Evolutionary conservation across 1,140 invertebrate species (phyloP), one percentile per base, ranked within the genome.

Genomic region (Maconellicoccus hirsutus): DNA sequence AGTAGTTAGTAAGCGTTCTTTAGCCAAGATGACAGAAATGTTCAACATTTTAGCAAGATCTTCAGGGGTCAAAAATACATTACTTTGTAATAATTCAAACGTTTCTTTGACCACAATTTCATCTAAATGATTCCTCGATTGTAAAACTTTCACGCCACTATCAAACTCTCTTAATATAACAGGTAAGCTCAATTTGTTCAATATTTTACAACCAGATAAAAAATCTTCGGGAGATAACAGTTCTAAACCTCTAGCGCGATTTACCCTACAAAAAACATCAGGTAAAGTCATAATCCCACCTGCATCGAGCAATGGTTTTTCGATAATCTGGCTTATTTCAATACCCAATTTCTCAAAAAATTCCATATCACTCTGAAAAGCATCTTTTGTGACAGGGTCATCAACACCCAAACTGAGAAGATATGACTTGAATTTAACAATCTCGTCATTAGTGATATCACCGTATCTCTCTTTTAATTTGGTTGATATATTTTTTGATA

Each of bases 391-490:
- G 0, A 98, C 96, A 21, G 96, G 96, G 84, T 98, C 94, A 77
- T 95, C 92, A 74, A 99, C 96, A 76, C 96, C 96, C 74, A 99
- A 84, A 79, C 94, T 97, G 79, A 99, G 85, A 42, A 99, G 81
- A 78, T 98, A 96, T 0, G 94, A 92, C 79, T 98, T 97, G 77
- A 99, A 98, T 75, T 88, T 86, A 16, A 98, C 85, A 8, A 96
- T 98, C 82, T 99, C 97, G 83, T 98, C 96, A 79, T 98, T 94
- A 12, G 93, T 96, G 73, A 98, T 94, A 77, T 95, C 92, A 26
- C 94, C 95, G 83, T 97, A 92, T 77, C 91, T 93, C 76, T 96
- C 93, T 84, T 90, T 86, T 76, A 98, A 94, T 86, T 96, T 96
- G 71, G 85, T 86, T 42, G 95, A 94, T 77, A 99, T 98, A 72